These are phyloP conservation scores for Notechis scutatus DNA, from an alignment of 2,113 vertebrate genomes.

Conservation along the genomic window DNA sequence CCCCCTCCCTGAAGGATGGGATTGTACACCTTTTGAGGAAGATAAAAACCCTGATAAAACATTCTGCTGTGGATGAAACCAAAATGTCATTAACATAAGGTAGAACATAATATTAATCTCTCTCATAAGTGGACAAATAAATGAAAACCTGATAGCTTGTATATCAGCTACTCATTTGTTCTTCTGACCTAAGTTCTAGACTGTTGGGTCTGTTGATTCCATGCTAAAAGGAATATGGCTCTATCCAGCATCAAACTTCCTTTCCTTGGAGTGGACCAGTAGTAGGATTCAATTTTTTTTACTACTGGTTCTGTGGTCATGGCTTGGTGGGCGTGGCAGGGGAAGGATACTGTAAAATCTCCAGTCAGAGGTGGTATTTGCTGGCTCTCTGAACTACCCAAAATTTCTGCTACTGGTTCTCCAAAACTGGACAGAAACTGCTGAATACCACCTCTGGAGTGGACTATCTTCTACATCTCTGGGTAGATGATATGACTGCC, in stretches of 20 bases:
- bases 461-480: not conserved
- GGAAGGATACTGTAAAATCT: too few relatives aligned
- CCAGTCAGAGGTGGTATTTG: too few relatives aligned
- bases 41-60: not conserved
- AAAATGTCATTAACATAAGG: not conserved
- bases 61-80: not conserved
- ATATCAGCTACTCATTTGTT: not conserved
- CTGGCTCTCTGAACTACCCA: too few relatives aligned
- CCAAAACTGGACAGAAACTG: too few relatives aligned
- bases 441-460: not conserved
- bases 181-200: not conserved
- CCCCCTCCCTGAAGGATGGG: too few relatives aligned
- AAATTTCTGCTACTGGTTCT: too few relatives aligned
- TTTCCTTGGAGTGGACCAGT: not conserved
- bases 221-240: not conserved
- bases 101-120: not conserved
- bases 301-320: too few relatives aligned
- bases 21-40: not conserved
- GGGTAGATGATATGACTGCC: not conserved
- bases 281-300: too few relatives aligned
- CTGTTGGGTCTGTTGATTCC: not conserved
- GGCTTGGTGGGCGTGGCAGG: too few relatives aligned
- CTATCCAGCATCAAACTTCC: not conserved
- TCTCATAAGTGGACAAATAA: not conserved
- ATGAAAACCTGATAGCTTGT: not conserved